Conservation (phyloP, 2,797 vertebrate genomes). For the Rhinoraja longicauda region DNA sequence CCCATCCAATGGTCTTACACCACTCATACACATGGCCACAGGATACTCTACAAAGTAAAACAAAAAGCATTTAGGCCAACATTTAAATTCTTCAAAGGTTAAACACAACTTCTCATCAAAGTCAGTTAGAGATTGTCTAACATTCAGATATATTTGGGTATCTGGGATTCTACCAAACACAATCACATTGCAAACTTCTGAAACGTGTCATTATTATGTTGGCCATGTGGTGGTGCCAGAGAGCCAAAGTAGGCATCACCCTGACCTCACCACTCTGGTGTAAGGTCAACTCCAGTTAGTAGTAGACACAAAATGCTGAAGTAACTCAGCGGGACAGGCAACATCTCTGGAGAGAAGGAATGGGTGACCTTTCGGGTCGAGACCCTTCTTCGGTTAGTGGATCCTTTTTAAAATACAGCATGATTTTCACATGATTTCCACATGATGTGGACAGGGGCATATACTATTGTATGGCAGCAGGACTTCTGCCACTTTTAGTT, state of each 20-base stretch:
- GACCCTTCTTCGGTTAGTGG: no score
- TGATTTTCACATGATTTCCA: not conserved
- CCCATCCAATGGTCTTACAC: not conserved
- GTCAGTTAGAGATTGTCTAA: not conserved
- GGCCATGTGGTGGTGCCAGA: not conserved
- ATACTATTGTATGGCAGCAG: not conserved
- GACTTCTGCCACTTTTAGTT: not conserved
- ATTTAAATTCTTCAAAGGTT: not conserved
- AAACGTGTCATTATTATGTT: not conserved
- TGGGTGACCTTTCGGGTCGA: no score
- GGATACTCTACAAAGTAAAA: not conserved
- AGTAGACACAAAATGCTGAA: not conserved
- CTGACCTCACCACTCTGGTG: not conserved
- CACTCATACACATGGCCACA: not conserved
- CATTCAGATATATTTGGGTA: not conserved
- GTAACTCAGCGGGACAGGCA: no score
- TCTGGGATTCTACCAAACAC: not conserved
- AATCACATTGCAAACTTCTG: not conserved
- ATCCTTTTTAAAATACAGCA: no score
- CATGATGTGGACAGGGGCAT: not conserved
- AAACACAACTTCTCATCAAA: not conserved
- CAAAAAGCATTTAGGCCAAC: no score
- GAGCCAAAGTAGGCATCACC: not conserved
- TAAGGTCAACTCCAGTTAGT: not conserved
- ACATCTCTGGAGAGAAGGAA: no score